Base-by-base conservation (phyloP, 2,113 vertebrate genomes). In the Tachycineta bicolor region DNA sequence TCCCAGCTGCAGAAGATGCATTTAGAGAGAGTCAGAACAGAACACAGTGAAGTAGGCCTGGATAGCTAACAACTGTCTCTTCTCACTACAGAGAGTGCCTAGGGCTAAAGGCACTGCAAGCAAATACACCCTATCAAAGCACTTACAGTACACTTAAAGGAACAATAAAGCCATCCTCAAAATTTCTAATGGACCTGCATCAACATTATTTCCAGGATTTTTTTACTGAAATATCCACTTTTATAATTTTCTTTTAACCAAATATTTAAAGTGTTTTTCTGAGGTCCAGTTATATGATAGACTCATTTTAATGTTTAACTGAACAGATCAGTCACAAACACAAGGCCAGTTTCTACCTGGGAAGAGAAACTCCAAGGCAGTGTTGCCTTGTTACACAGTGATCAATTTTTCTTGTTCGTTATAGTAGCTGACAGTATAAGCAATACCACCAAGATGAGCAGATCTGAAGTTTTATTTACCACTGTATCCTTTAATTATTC, bases 1-100 rank as follows among this genome's bases (percentile, higher is more conserved):
- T 28, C 99, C 99, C 93, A 99, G 98, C 99, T 99, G 91, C 11
- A 95, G 55, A 34, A 90, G 52, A 93, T 46, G 37, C 24, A 89
- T 83, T 70, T 75, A 56, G 53, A 83, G 18, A 69, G 47, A 0
- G 5, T 89, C 58, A 94, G 71, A 75, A 75, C 15, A 78, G 33
- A 68, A 79, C 9, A 83, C 3, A 90, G 56, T 12, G 69, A n/a
- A 29, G 29, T 14, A 70, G 83, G 43, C 34, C 13, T 67, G 75
- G 52, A 43, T 60, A 50, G 39, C 25, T 18, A 94, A 47, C 26
- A 11, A 58, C 43, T 52, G 47, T 25, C 11, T 44, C 46, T 33
- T 49, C 62, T 44, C 34, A 20, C 39, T 46, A 41, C 18, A 58
- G n/a, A 52, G 39, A 23, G n/a, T 39, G 20, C 39, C 52, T 50